phyloP scores from a whole-genome alignment of 1,140 invertebrate genomes.

The Drosophila repleta region DNA sequence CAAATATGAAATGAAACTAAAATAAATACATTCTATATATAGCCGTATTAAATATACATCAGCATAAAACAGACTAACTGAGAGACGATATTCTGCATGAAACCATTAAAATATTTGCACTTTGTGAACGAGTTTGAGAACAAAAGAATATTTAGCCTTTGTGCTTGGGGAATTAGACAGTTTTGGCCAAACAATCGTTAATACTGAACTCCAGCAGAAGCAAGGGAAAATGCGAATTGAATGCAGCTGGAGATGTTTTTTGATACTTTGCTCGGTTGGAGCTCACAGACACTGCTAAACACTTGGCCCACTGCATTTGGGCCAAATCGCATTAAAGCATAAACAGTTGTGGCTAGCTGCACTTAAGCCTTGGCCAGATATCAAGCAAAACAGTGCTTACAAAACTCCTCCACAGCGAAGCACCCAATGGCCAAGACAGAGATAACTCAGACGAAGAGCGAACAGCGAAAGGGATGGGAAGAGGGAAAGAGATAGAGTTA shows the following conservation, averaged over 20 bases:
- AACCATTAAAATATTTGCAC: too few species aligned
- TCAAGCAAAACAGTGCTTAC: conserved; percentile 72
- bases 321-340: conserved; percentile 73
- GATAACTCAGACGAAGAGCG: not conserved
- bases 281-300: conserved; percentile 36
- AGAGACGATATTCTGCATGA: too few species aligned
- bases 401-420: conserved; percentile 53
- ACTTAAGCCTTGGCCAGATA: conserved; percentile 75
- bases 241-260: conserved; percentile 29
- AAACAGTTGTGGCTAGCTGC: conserved; percentile 55
- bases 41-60: too few species aligned
- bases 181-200: not conserved
- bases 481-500: not conserved
- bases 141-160: not conserved
- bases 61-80: too few species aligned
- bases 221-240: conserved; percentile 7
- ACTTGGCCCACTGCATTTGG: conserved; percentile 12
- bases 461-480: not conserved
- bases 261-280: conserved; percentile 40
- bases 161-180: not conserved
- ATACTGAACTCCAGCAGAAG: not conserved
- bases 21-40: too few species aligned
- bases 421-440: conserved; percentile 20
- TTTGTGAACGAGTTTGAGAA: too few species aligned
- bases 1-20: too few species aligned